Evolutionary conservation across 2,888 invertebrate genomes (phyloP).

Genomic region (Cephus rjabovi): DNA sequence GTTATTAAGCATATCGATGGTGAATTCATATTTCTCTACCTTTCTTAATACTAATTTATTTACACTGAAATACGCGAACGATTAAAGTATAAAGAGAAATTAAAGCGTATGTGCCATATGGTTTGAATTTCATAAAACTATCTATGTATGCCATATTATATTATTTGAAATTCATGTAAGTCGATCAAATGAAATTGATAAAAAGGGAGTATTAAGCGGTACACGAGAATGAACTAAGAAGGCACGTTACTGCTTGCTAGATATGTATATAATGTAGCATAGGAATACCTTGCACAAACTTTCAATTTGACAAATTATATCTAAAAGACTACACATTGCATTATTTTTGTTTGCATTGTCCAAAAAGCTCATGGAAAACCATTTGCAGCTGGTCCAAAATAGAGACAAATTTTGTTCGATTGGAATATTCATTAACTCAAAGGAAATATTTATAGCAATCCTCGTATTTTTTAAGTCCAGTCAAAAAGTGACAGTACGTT

Average conservation of each 20-base stretch:
- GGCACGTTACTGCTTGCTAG: constrained; percentile 51
- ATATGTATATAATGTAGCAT: constrained; percentile 63
- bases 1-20: neutral
- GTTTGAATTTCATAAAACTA: constrained; percentile 40
- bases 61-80: constrained; percentile 46
- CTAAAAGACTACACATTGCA: neutral
- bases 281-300: constrained; percentile 42
- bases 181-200: constrained; percentile 25
- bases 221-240: constrained; percentile 31
- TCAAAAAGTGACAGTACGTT: constrained; percentile 17
- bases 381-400: neutral
- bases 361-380: neutral
- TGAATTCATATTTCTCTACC: constrained; percentile 37
- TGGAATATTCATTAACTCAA: constrained; percentile 25
- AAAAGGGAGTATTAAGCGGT: constrained; percentile 33
- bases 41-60: constrained; percentile 58
- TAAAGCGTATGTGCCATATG: constrained; percentile 51
- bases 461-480: constrained; percentile 14
- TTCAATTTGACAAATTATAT: constrained; percentile 32
- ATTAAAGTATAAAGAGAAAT: constrained; percentile 22
- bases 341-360: neutral
- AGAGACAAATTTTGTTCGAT: constrained; percentile 17
- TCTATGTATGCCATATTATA: constrained; percentile 5
- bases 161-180: constrained; percentile 22
- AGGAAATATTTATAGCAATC: constrained; percentile 31